These are phyloP conservation scores for Gallinago jamesoni DNA, from an alignment of 2,113 vertebrate species.

Conservation along the genomic window DNA sequence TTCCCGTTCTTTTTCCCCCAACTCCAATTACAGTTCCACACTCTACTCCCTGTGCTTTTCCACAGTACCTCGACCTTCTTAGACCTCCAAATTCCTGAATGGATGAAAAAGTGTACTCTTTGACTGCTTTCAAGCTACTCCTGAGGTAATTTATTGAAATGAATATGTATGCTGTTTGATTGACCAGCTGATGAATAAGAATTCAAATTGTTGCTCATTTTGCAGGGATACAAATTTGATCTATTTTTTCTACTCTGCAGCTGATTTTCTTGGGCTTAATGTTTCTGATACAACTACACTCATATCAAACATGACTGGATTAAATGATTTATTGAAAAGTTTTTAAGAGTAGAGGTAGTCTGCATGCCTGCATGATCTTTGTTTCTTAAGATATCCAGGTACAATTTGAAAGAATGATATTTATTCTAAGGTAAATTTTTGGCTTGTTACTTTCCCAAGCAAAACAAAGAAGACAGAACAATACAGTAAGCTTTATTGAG, in stretches of 20 bases:
- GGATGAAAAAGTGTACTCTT: background rate
- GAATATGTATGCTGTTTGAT: background rate
- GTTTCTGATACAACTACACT: background rate
- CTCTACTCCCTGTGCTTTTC: background rate
- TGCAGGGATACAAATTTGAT: background rate
- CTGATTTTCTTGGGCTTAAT: background rate
- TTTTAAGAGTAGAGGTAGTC: background rate
- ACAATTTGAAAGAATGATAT: background rate
- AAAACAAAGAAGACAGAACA: background rate
- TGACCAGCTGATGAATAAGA: background rate
- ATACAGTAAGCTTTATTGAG: background rate
- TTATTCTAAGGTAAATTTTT: background rate
- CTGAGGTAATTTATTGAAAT: background rate
- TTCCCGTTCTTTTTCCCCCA: fast-evolving
- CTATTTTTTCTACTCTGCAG: background rate
- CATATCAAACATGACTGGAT: background rate
- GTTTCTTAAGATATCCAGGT: background rate
- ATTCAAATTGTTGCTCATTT: background rate
- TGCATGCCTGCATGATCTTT: background rate
- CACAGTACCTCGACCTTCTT: background rate
- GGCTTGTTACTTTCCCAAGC: background rate
- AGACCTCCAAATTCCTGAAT: background rate
- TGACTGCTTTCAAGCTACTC: background rate
- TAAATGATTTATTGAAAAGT: background rate
- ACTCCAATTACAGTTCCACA: background rate